Evolutionary conservation across 2,888 invertebrate species (phyloP).

Genomic region (Hirtodrosophila histrioides): DNA sequence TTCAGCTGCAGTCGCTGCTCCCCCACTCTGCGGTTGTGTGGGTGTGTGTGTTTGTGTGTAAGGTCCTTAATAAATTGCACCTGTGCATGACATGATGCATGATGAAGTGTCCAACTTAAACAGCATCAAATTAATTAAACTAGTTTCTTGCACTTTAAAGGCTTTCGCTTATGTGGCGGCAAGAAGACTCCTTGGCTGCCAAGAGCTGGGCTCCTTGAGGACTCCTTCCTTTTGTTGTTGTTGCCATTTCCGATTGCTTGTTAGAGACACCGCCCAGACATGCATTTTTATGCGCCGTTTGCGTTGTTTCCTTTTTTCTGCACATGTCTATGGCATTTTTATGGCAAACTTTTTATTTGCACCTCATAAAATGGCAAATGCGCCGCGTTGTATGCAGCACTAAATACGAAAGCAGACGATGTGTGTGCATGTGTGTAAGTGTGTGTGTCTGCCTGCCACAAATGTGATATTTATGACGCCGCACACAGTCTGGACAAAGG

Average conservation of each 20-base stretch:
- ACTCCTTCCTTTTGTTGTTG: slow-evolving; percentile 4
- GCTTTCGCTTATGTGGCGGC: slow-evolving; percentile 37
- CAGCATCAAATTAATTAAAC: slow-evolving; percentile 71
- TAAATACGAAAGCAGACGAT: slow-evolving; percentile 59
- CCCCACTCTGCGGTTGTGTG: background rate
- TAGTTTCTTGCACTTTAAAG: slow-evolving; percentile 37
- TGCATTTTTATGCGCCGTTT: slow-evolving; percentile 71
- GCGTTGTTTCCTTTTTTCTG: slow-evolving; percentile 23
- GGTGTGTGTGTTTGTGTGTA: too few species aligned
- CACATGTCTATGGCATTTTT: slow-evolving; percentile 80
- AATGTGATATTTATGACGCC: slow-evolving; percentile 77
- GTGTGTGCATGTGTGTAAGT: slow-evolving; percentile 1
- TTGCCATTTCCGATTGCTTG: slow-evolving; percentile 62
- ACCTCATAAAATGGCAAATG: slow-evolving; percentile 83
- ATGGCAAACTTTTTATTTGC: slow-evolving; percentile 82
- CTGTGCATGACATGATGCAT: slow-evolving; percentile 74
- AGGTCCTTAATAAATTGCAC: slow-evolving; percentile 75
- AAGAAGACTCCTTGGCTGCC: slow-evolving; percentile 23
- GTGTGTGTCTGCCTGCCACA: slow-evolving; percentile 63
- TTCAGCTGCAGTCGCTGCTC: slow-evolving; percentile 23
- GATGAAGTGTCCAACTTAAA: slow-evolving; percentile 53
- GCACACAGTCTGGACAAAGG: slow-evolving; percentile 48
- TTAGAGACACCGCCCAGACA: slow-evolving; percentile 63
- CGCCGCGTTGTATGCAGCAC: slow-evolving; percentile 75
- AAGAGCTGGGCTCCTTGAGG: background rate